phyloP scores from a whole-genome alignment of 2,797 vertebrate species.

The Sebastes matsubarae region DNA sequence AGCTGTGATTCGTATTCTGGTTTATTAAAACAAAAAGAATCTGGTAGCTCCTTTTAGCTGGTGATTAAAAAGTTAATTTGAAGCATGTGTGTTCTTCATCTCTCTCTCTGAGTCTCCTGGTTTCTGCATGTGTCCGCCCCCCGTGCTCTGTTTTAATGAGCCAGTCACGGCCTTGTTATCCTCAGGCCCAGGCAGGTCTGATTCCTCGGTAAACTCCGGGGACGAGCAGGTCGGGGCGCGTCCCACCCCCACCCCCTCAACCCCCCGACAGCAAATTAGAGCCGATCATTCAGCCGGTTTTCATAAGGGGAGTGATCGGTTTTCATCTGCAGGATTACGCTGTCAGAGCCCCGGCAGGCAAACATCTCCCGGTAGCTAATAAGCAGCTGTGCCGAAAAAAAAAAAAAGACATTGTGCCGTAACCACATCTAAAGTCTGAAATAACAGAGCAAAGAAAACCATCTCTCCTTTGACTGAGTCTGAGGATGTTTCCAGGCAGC shows the following conservation, averaged over 20 bases:
- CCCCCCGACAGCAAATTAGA: constrained; percentile 20
- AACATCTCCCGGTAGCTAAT: constrained; percentile 37
- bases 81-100: background rate
- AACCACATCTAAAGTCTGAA: constrained; percentile 53
- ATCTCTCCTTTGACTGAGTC: constrained; percentile 8
- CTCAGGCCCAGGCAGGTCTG: constrained; percentile 34
- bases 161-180: constrained; percentile 6
- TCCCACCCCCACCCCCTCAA: background rate
- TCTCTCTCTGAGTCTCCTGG: background rate
- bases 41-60: background rate
- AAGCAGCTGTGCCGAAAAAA: constrained; percentile 26
- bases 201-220: constrained; percentile 12
- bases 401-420: background rate
- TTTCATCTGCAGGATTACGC: constrained; percentile 40
- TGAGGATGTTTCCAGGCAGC: constrained; percentile 11
- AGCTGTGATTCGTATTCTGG: background rate
- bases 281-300: constrained; percentile 17
- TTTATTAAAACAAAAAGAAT: background rate
- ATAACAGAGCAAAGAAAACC: constrained; percentile 36
- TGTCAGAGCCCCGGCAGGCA: constrained; percentile 3
- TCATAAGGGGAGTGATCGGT: constrained; percentile 31
- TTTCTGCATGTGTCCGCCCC: background rate
- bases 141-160: constrained; percentile 13
- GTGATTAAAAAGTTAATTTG: background rate
- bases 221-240: background rate